phyloP scores from a whole-genome alignment of 2,888 invertebrate species.

The Apamea epomidion region DNA sequence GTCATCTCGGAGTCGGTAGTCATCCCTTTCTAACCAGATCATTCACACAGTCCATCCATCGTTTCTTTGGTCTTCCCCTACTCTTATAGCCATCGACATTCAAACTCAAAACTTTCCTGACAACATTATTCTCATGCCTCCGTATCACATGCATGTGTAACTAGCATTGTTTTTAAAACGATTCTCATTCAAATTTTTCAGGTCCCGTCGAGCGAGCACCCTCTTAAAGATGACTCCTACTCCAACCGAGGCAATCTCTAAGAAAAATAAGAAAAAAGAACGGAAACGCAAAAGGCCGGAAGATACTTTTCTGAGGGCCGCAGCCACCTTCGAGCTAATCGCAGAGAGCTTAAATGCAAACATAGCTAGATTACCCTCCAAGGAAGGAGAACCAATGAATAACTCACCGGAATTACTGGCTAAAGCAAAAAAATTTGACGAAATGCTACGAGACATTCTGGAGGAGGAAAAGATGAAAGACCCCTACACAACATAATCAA shows the following conservation, averaged over 20 bases:
- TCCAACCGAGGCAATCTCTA: not conserved
- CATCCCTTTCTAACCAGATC: too few relatives aligned
- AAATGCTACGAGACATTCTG: not conserved
- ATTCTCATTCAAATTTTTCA: not conserved
- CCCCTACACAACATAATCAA: too few relatives aligned
- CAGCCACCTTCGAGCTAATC: not conserved
- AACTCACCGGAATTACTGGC: not conserved
- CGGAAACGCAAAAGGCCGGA: not conserved
- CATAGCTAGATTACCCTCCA: not conserved
- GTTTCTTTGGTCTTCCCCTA: too few relatives aligned
- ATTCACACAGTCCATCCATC: too few relatives aligned
- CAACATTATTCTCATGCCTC: too few relatives aligned
- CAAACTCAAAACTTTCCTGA: too few relatives aligned
- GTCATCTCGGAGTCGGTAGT: too few relatives aligned
- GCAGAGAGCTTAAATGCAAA: not conserved
- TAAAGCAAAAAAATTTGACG: not conserved
- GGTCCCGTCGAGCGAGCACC: not conserved
- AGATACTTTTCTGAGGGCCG: not conserved
- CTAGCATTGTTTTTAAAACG: too few relatives aligned
- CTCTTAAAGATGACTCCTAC: not conserved
- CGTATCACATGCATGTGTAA: too few relatives aligned
- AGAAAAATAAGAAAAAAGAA: not conserved
- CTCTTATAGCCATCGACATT: too few relatives aligned
- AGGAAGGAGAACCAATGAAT: not conserved
- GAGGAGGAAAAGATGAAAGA: not conserved